Evolutionary conservation across 2,888 invertebrate species (phyloP).

Genomic region (Polydrusus cervinus): DNA sequence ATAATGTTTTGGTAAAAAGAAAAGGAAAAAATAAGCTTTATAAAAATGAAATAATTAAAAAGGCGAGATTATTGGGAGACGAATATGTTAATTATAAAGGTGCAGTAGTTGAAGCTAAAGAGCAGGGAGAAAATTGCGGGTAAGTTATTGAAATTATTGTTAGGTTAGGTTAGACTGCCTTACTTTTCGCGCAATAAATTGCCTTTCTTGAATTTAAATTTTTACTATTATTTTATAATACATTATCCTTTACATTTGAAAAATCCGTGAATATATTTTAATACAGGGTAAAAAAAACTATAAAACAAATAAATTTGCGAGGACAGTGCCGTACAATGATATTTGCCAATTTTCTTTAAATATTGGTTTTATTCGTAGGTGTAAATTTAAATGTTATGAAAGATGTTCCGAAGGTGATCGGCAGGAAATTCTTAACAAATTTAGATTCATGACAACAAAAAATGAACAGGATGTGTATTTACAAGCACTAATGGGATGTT

Average conservation of each 20-base stretch:
- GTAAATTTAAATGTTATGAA: constrained; percentile 21
- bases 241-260: not conserved
- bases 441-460: constrained; percentile 8
- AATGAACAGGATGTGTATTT: constrained; percentile 26
- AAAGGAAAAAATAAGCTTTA: too few relatives aligned
- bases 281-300: not conserved
- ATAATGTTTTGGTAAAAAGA: not conserved
- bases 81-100: not conserved
- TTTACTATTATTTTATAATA: too few relatives aligned
- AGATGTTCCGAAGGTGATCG: constrained; percentile 3
- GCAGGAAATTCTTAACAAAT: constrained; percentile 18
- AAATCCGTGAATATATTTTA: not conserved
- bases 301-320: too few relatives aligned
- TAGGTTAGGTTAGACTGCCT: not conserved
- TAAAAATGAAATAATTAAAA: constrained; percentile 6
- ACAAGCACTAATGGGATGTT: constrained; percentile 19
- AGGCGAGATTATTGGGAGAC: constrained; percentile 2
- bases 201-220: too few relatives aligned
- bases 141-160: too few relatives aligned
- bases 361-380: constrained; percentile 7
- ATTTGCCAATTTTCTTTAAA: not conserved
- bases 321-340: too few relatives aligned
- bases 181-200: too few relatives aligned
- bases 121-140: too few relatives aligned
- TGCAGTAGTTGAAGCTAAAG: too few relatives aligned